A percentile compares a stretch with the other conserved stretches of the same genome.
Evolutionary conservation across 2,888 invertebrate species (phyloP).

Genomic region (Schrankia costaestrigalis): DNA sequence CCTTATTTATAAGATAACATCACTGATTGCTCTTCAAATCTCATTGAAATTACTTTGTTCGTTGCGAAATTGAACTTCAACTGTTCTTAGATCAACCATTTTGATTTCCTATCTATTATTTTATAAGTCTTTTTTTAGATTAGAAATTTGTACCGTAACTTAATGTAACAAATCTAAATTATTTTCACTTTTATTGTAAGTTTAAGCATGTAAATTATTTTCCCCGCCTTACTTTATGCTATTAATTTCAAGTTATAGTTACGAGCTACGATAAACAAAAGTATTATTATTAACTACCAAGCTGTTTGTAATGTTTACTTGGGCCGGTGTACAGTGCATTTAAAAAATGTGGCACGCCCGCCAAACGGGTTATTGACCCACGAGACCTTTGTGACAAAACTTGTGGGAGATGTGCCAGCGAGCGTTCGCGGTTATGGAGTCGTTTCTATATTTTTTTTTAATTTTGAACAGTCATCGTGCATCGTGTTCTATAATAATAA

Average conservation of each 20-base stretch:
- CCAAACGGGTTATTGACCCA: constrained; percentile 72
- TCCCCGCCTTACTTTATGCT: neutral
- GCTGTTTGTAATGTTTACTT: constrained; percentile 35
- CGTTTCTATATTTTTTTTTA: constrained; percentile 39
- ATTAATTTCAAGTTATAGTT: too few species aligned
- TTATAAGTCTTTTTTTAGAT: neutral
- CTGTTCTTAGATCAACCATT: constrained; percentile 2
- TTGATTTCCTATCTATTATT: constrained; percentile 4
- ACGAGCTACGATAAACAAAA: constrained; percentile 3
- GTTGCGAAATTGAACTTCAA: constrained; percentile 5
- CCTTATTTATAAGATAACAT: constrained; percentile 29
- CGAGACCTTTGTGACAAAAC: constrained; percentile 74
- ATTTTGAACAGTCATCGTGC: constrained; percentile 31
- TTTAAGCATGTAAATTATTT: too few species aligned
- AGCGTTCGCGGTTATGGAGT: constrained; percentile 41
- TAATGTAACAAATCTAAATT: neutral
- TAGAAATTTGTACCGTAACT: neutral
- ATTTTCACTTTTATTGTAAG: too few species aligned
- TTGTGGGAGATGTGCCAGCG: constrained; percentile 66
- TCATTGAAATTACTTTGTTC: constrained; percentile 13
- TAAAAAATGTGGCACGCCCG: constrained; percentile 71
- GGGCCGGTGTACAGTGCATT: constrained; percentile 48
- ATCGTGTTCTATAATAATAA: constrained; percentile 42
- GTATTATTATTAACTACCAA: constrained; percentile 11
- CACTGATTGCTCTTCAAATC: constrained; percentile 27